Conservation (phyloP, 2,888 invertebrate genomes). For the Entomobrya proxima region DNA sequence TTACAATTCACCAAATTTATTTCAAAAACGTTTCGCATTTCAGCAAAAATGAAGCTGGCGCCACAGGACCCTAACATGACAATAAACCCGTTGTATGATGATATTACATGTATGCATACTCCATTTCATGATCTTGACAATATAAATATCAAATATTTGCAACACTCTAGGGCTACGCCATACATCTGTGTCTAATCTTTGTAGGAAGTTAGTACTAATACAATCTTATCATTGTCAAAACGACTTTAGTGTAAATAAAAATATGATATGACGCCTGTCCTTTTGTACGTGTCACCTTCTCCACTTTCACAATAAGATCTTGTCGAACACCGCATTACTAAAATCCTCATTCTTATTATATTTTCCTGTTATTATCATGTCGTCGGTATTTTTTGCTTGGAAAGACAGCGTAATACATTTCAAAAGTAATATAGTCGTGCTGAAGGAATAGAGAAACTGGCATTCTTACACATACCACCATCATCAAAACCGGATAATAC, state of each 20-base stretch:
- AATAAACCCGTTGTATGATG: too few relatives aligned
- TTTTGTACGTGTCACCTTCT: constrained; percentile 39
- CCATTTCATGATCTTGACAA: too few relatives aligned
- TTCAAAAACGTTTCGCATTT: too few relatives aligned
- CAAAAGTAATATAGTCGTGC: neutral
- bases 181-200: neutral
- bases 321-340: constrained; percentile 5
- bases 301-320: neutral
- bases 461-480: neutral
- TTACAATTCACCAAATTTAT: too few relatives aligned
- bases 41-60: too few relatives aligned
- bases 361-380: neutral
- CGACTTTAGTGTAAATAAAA: neutral
- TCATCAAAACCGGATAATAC: neutral
- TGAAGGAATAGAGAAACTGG: neutral
- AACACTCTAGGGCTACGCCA: too few relatives aligned
- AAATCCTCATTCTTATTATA: neutral
- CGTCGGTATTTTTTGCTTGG: neutral
- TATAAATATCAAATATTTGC: too few relatives aligned
- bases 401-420: neutral
- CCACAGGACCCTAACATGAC: too few relatives aligned
- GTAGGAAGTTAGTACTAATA: neutral
- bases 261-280: neutral
- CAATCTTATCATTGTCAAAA: neutral
- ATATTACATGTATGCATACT: too few relatives aligned